Conservation (phyloP, 2,888 invertebrate genomes). For the Caenorhabditis japonica region DNA sequence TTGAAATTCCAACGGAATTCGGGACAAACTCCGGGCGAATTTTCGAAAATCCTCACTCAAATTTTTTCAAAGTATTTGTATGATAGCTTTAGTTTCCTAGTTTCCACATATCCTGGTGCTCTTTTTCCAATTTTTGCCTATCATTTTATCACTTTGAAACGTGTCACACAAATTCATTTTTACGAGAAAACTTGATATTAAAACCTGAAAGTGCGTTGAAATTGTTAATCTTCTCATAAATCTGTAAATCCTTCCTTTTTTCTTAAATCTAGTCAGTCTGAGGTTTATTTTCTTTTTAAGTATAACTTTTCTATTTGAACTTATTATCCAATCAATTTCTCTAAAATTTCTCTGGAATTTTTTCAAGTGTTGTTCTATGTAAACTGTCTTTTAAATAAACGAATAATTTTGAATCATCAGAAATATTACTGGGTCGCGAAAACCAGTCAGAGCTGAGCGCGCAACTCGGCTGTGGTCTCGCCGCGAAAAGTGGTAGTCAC, state of each 20-base stretch:
- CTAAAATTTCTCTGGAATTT: conserved; percentile 31
- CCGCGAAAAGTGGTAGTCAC: no score
- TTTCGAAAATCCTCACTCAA: neutral
- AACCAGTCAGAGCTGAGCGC: no score
- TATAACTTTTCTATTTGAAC: no score
- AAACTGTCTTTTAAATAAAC: conserved; percentile 11
- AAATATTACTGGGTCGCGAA: no score
- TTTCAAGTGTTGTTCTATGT: conserved; percentile 33
- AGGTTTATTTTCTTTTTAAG: conserved; percentile 25
- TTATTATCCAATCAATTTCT: conserved; percentile 28
- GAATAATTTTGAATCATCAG: conserved; percentile 2
- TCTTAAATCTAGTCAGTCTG: conserved; percentile 20
- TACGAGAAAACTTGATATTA: neutral
- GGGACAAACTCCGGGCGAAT: conserved; percentile 27
- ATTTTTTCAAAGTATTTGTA: conserved; percentile 17
- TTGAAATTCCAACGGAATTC: conserved; percentile 10
- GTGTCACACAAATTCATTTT: neutral
- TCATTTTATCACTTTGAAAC: conserved; percentile 28
- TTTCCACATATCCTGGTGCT: conserved; percentile 34
- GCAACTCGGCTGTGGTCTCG: no score
- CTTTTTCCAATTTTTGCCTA: neutral
- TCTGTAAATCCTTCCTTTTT: conserved; percentile 38
- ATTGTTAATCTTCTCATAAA: conserved; percentile 30
- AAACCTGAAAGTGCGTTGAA: conserved; percentile 4
- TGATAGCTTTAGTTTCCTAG: conserved; percentile 45